These are phyloP conservation scores for Colaptes auratus DNA, from an alignment of 2,113 vertebrate species.

Conservation along the genomic window DNA sequence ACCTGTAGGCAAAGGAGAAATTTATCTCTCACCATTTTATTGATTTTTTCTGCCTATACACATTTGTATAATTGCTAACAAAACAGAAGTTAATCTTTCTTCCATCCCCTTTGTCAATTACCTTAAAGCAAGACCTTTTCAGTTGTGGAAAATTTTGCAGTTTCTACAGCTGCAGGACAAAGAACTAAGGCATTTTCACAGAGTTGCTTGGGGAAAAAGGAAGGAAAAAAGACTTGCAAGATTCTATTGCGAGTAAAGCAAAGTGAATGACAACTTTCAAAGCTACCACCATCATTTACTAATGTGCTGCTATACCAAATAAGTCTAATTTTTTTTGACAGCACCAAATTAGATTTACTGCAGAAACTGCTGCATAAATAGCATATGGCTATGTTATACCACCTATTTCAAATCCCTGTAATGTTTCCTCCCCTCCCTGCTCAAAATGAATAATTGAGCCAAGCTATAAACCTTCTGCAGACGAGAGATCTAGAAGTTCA, in stretches of 20 bases:
- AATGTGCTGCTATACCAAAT: conserved; percentile 81
- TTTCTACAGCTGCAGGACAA: conserved; percentile 73
- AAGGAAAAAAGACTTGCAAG: conserved; percentile 20
- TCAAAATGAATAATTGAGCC: conserved; percentile 75
- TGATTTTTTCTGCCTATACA: conserved; percentile 26
- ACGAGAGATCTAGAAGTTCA: conserved; percentile 58
- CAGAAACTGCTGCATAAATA: conserved; percentile 84
- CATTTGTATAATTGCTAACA: conserved; percentile 41
- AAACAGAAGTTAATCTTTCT: conserved; percentile 41
- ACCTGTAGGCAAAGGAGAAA: conserved; percentile 36
- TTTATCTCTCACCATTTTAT: background rate
- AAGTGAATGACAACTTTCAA: conserved; percentile 80
- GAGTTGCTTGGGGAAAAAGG: conserved; percentile 26
- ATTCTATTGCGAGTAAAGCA: conserved; percentile 64
- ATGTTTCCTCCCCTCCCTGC: conserved; percentile 69
- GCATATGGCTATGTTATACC: conserved; percentile 82
- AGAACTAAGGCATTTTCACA: conserved; percentile 68
- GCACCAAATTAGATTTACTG: conserved; percentile 84
- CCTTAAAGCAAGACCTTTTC: conserved; percentile 63
- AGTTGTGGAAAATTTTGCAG: conserved; percentile 64
- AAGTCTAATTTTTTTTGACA: conserved; percentile 83
- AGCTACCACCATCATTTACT: conserved; percentile 79
- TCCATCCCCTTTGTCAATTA: conserved; percentile 49
- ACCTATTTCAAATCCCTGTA: conserved; percentile 80
- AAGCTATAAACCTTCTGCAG: conserved; percentile 74